phyloP scores from a whole-genome alignment of 2,888 invertebrate species.

The Pseudococcus viburni region DNA sequence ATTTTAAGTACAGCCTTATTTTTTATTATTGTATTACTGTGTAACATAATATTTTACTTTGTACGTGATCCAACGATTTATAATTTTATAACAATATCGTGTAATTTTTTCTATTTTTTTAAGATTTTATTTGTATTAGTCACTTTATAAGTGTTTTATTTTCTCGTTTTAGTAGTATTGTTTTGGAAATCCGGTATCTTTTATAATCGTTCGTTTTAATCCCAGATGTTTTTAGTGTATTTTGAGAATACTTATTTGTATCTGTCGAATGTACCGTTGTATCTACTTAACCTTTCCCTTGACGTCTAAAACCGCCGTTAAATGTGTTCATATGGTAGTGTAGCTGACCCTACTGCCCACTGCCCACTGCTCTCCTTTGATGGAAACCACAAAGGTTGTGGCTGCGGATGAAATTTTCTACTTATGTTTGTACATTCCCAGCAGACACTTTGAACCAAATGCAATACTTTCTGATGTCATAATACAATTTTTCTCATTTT shows the following conservation, averaged over 20 bases:
- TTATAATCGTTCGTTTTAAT: not conserved
- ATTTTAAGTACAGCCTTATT: not conserved
- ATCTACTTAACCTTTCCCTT: slow-evolving; percentile 1
- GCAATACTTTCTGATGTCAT: not conserved
- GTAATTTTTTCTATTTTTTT: slow-evolving; percentile 4
- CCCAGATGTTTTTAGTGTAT: not conserved
- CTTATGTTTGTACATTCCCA: slow-evolving; percentile 12
- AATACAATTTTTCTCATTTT: not conserved
- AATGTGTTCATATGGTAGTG: slow-evolving; percentile 45
- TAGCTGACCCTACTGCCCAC: slow-evolving; percentile 5
- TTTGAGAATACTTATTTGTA: not conserved
- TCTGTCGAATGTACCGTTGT: not conserved
- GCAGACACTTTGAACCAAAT: not conserved
- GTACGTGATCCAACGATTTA: not conserved
- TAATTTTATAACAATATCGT: not conserved
- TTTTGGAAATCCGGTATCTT: not conserved
- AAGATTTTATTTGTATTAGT: not conserved
- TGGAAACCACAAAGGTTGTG: slow-evolving; percentile 16
- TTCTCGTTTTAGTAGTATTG: not conserved
- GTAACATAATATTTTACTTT: slow-evolving; percentile 21
- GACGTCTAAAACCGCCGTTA: slow-evolving; percentile 1
- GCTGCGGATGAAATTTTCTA: not conserved
- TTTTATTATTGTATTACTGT: not conserved
- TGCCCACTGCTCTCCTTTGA: not conserved
- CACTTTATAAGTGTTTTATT: not conserved